Conservation (phyloP, 2,888 invertebrate species). For the Argyresthia albistria region DNA sequence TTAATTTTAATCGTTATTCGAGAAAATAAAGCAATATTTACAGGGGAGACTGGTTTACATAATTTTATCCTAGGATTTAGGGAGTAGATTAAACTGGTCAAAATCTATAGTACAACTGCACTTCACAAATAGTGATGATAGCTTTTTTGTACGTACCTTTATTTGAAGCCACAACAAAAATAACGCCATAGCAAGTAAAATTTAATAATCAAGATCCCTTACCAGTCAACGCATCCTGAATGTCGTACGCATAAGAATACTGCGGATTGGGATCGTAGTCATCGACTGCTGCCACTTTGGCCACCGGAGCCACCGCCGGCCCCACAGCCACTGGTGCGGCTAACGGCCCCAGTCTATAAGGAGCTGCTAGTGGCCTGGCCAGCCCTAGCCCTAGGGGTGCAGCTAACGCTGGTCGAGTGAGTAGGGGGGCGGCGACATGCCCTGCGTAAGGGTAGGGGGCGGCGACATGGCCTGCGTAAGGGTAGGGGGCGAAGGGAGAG, state of each 20-base stretch:
- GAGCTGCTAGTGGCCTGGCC: constrained; percentile 14
- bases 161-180: background rate
- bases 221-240: constrained; percentile 77
- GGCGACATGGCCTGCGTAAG: background rate
- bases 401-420: too few species aligned
- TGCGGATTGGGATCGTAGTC: constrained; percentile 76
- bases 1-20: too few species aligned
- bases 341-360: constrained; percentile 23
- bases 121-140: too few species aligned
- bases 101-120: too few species aligned
- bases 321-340: constrained; percentile 25
- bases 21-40: too few species aligned
- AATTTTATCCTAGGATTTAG: too few species aligned
- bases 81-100: too few species aligned
- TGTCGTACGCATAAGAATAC: constrained; percentile 79
- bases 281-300: constrained; percentile 56
- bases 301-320: constrained; percentile 22
- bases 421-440: constrained; percentile 20
- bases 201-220: constrained; percentile 38
- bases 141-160: background rate
- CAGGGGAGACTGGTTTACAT: too few species aligned
- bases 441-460: constrained; percentile 30
- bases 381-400: constrained; percentile 15
- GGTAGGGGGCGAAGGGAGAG: constrained; percentile 5
- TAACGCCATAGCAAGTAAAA: background rate